Evolutionary conservation across 2,113 vertebrate species (phyloP).

Genomic region (Marcusenius ussheri): DNA sequence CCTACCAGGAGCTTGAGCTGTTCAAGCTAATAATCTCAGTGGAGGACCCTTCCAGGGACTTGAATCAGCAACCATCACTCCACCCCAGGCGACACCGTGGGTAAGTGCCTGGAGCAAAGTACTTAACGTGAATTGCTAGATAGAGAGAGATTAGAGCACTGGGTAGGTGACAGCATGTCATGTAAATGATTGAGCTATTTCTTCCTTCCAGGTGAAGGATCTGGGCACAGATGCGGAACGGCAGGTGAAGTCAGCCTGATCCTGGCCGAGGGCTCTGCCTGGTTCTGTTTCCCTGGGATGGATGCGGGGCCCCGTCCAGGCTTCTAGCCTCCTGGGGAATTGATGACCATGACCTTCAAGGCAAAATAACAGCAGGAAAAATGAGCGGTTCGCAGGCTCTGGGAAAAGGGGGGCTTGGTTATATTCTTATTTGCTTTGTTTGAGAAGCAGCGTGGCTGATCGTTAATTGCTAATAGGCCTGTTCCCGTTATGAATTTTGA

Average conservation of each 20-base stretch:
- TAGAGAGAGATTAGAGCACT: neutral
- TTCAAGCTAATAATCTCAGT: neutral
- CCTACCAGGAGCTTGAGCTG: neutral
- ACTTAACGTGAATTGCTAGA: neutral
- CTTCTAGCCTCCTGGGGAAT: neutral
- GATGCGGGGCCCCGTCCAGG: neutral
- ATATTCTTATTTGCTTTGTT: neutral
- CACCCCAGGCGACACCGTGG: neutral
- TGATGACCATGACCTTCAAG: neutral
- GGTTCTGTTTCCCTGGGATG: neutral
- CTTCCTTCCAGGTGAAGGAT: neutral
- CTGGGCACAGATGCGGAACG: neutral
- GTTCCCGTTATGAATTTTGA: conserved; percentile 8
- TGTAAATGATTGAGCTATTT: conserved; percentile 1
- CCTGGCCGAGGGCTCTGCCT: neutral
- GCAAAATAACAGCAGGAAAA: neutral
- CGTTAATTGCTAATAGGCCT: neutral
- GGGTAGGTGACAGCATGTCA: neutral
- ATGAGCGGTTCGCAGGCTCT: neutral
- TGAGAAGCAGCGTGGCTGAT: neutral
- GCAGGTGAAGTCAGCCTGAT: neutral
- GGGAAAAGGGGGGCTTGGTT: neutral
- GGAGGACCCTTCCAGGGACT: neutral
- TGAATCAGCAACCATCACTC: neutral
- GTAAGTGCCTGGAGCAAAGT: neutral